Conservation (phyloP, 2,113 vertebrate species). For the Micromys minutus region DNA sequence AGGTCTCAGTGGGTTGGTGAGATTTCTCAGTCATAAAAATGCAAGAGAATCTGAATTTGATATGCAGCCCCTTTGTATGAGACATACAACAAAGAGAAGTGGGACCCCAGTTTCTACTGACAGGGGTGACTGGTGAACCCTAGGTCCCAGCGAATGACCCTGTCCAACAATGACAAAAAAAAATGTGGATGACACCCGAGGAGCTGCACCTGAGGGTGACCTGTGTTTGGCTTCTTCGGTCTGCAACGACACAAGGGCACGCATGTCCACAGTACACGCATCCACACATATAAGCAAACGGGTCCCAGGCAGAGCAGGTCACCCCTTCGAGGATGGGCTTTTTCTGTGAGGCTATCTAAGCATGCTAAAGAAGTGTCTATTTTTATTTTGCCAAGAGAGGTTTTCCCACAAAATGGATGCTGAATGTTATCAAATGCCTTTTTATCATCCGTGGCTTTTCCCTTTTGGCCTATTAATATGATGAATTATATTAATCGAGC, state of each 20-base stretch:
- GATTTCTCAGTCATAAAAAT: no score
- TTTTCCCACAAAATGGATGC: slow-evolving; percentile 72
- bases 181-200: not conserved
- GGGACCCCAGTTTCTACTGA: not conserved
- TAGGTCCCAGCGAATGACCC: not conserved
- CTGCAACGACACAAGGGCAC: not conserved
- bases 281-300: not conserved
- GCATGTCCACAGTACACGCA: not conserved
- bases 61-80: not conserved
- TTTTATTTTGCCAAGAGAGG: slow-evolving; percentile 74
- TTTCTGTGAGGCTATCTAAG: not conserved
- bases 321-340: not conserved
- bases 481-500: slow-evolving; percentile 81
- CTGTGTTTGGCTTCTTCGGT: not conserved
- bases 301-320: not conserved
- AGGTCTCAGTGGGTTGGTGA: not conserved
- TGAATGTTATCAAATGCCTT: slow-evolving; percentile 77
- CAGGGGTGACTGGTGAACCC: not conserved
- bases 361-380: slow-evolving; percentile 34
- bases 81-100: not conserved
- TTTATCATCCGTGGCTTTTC: slow-evolving; percentile 76
- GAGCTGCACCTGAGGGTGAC: not conserved
- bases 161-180: not conserved
- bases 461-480: slow-evolving; percentile 81
- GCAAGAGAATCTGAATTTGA: not conserved